These are phyloP conservation scores for Ascaphus truei DNA, from an alignment of 2,113 vertebrate species.

Conservation along the genomic window DNA sequence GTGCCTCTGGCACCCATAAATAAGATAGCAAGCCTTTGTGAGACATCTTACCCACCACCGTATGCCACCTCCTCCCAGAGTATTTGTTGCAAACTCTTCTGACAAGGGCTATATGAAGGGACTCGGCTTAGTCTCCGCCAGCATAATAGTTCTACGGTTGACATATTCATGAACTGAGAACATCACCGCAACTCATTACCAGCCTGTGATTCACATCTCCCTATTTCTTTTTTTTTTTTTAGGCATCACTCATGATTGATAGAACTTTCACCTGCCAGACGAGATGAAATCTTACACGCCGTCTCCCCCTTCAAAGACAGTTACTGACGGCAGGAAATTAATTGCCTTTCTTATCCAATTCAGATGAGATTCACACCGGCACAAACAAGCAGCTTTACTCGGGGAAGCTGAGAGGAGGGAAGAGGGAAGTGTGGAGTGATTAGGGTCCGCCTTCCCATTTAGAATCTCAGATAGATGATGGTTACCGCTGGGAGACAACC, in stretches of 20 bases:
- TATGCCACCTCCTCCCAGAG: too few species aligned
- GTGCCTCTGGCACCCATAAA: too few species aligned
- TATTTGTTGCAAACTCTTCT: too few species aligned
- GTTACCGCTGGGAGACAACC: slow-evolving; percentile 5
- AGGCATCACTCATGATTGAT: not conserved
- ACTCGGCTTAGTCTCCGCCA: not conserved
- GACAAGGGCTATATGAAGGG: too few species aligned
- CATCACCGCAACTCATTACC: not conserved
- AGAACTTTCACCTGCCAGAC: not conserved
- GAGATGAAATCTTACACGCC: not conserved
- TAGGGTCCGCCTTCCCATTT: not conserved
- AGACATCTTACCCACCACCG: too few species aligned
- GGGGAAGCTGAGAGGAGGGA: too few species aligned
- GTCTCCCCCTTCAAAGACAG: not conserved
- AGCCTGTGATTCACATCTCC: not conserved
- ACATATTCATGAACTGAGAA: not conserved
- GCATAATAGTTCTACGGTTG: not conserved
- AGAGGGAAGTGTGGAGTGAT: not conserved
- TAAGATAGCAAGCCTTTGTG: too few species aligned
- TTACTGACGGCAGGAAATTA: not conserved
- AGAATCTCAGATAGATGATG: not conserved
- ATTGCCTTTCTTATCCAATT: not conserved
- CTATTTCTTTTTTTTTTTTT: not conserved
- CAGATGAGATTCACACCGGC: not conserved
- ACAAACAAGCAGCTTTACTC: not conserved